Base-by-base conservation (phyloP, 2,888 invertebrate species). In the Ectropis crepuscularia region DNA sequence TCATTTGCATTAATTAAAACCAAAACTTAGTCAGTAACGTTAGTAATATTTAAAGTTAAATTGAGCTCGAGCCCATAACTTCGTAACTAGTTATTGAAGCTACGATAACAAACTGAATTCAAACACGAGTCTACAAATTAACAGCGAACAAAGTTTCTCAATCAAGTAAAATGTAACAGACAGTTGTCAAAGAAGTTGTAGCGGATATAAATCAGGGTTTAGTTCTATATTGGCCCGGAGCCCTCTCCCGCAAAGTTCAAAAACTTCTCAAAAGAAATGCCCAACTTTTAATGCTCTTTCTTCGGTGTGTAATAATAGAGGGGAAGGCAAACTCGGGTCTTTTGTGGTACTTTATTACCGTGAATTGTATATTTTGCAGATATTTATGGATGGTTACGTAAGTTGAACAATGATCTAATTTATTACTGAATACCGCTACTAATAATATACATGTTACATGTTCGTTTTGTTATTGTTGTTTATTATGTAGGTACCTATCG, bases 261-360 rank as follows among this genome's bases (percentile, higher is more conserved):
- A 76, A 83, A 86, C 77, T 86, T 81, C 74, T 74, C 74, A 74
- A 81, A 87, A 86, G 87, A 87, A 87, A 85, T 81, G 78, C 70
- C 77, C 69, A 87, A 88, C 83, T 90, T 89, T 86, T 87, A 89
- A 89, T 88, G 86, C 81, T 86, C 81, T 86, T 85, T 88, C 80
- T 77, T 80, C 77, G 76, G 78, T 77, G 83, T 86, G 81, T 83
- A 82, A 86, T 87, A 87, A 85, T 83, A 84, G 74, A 75, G 74
- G 78, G 76, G 75, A 74, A 79, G 72, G 71, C 72, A 80, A 86
- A 84, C 81, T 88, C 85, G 2, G 69, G 72, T 73, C 79, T 70
- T 78, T 76, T 68, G 71, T 60, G 74, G 71, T 75, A 78, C 75
- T 78, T 80, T 79, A 76, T 80, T 77, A 78, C 64, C 72, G 65